Conservation (phyloP, 2,113 vertebrate genomes). For the human region DNA sequence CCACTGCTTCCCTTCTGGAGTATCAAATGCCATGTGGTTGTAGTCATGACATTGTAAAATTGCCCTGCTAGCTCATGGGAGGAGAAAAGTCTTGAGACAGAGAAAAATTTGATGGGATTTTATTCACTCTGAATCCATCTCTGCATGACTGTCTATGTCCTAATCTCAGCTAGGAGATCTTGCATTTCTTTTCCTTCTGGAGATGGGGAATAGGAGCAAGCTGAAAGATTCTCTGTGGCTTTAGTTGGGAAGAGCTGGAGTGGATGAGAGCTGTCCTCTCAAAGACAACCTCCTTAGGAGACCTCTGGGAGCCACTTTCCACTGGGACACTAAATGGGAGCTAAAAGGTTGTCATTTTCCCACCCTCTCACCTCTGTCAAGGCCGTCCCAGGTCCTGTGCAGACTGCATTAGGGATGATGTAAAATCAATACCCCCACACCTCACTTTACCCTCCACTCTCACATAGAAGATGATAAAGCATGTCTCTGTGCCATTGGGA, state of each 20-base stretch:
- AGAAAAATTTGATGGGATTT: slow-evolving; percentile 84
- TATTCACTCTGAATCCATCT: slow-evolving; percentile 85
- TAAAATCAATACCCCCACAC: not conserved
- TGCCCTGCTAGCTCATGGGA: slow-evolving; percentile 74
- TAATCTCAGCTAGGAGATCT: slow-evolving; percentile 78
- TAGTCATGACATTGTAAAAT: slow-evolving; percentile 77
- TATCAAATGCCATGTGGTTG: slow-evolving; percentile 75
- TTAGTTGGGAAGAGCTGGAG: too few species aligned
- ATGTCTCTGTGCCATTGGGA: not conserved
- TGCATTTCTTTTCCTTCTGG: slow-evolving; percentile 13
- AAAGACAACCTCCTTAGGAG: not conserved
- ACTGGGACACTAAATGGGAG: not conserved
- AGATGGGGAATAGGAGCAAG: not conserved
- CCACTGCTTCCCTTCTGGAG: slow-evolving; percentile 71
- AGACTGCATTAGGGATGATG: not conserved
- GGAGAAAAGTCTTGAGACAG: slow-evolving; percentile 76
- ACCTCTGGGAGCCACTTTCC: not conserved
- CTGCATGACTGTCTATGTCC: slow-evolving; percentile 75
- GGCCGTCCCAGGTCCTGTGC: not conserved
- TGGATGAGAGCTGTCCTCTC: not conserved
- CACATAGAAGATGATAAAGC: not conserved
- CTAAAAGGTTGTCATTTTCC: not conserved
- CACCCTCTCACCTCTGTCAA: not conserved
- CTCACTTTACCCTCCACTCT: not conserved
- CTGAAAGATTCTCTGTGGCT: not conserved